Evolutionary conservation across 2,888 invertebrate genomes (phyloP).

Genomic region (Latrodectus hesperus): DNA sequence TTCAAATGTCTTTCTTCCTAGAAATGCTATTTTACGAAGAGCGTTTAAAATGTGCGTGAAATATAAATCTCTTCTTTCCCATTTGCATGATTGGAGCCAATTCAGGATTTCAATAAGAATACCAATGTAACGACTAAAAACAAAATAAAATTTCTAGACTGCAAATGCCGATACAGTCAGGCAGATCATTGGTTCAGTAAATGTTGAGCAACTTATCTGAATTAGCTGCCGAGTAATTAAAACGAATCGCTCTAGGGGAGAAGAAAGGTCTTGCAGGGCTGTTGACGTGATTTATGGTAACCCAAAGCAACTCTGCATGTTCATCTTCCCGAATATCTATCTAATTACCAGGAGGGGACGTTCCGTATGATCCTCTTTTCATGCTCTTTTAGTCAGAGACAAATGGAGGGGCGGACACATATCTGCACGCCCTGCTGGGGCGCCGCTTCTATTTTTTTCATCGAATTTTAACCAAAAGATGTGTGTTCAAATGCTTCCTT

Average conservation of each 20-base stretch:
- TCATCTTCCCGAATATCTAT: constrained; percentile 52
- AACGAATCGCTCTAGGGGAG: constrained; percentile 25
- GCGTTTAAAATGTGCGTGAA: too few species aligned
- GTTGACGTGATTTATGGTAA: constrained; percentile 43
- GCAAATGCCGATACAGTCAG: too few species aligned
- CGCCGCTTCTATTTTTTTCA: constrained; percentile 11
- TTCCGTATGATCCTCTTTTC: constrained; percentile 19
- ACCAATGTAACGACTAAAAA: too few species aligned
- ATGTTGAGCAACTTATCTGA: not conserved
- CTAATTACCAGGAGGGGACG: constrained; percentile 32
- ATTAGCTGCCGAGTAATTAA: constrained; percentile 43
- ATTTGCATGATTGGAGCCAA: too few species aligned
- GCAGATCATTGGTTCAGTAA: not conserved
- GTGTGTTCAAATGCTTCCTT: not conserved
- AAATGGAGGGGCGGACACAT: constrained; percentile 46
- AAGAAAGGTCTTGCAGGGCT: constrained; percentile 15
- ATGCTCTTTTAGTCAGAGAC: constrained; percentile 8
- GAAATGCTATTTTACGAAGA: too few species aligned
- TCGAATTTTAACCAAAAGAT: not conserved
- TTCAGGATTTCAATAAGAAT: too few species aligned
- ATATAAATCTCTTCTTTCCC: too few species aligned
- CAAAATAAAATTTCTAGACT: too few species aligned
- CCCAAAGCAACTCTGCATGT: constrained; percentile 26
- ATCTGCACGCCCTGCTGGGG: constrained; percentile 35
- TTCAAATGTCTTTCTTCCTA: too few species aligned